Evolutionary conservation across 2,113 vertebrate species (phyloP), one percentile per base, ranked within the genome.

Genomic region (Sceloporus undulatus): DNA sequence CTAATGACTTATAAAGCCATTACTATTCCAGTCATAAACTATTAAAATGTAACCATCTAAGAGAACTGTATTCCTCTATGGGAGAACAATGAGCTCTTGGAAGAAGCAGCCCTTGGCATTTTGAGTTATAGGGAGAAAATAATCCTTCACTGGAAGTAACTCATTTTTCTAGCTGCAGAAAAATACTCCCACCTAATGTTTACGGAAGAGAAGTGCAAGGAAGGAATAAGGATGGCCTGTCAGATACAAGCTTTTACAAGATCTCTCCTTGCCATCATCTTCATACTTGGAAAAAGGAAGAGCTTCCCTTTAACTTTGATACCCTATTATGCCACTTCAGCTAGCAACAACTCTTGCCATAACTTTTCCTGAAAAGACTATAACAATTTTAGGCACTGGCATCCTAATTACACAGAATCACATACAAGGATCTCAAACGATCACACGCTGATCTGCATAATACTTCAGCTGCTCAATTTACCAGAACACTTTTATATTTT

Each of bases 141-240:
- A 66, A 48, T 1, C 25, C 9, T 66, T 19, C 16, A n/a, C 18
- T 38, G 2, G 40, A 5, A 78, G 40, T 18, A 86, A 68, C 62
- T 14, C 54, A 71, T 38, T 54, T 29, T 71, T 86, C 66, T 40
- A 71, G n/a, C 78, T 87, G 34, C 21, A 56, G 70, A 38, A 80
- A 80, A 71, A 87, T 73, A 87, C 85, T 86, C n/a, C 85, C 85
- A 86, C 65, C 85, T 86, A 86, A 79, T 71, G 85, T 79, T 56
- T 38, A 52, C 8, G 59, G 68, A 81, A 38, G 48, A 29, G 85
- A 87, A 81, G 9, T 80, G 66, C 85, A 87, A 71, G 56, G n/a
- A 59, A 79, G 18, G 77, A 66, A 40, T 7, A 68, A 21, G 9
- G 23, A 76, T 34, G 3, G 40, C 18, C 77, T 78, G 5, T 70